phyloP scores from a whole-genome alignment of 2,888 invertebrate species.

The Perdita meconis region DNA sequence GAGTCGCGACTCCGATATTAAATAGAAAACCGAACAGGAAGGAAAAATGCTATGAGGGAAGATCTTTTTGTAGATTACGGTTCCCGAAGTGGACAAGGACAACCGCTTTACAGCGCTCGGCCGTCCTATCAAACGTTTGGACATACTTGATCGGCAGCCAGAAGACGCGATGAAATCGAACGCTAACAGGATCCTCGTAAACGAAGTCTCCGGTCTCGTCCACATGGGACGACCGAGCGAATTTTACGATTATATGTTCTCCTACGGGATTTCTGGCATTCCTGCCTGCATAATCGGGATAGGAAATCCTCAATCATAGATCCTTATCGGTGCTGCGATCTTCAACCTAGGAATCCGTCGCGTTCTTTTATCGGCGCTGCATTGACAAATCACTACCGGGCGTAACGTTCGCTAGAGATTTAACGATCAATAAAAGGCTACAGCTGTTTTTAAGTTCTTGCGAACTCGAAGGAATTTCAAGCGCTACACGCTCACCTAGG shows the following conservation, averaged over 20 bases:
- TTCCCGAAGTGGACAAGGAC: conserved; percentile 31
- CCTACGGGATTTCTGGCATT: conserved; percentile 55
- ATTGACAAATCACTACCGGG: conserved; percentile 59
- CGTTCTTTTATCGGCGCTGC: conserved; percentile 45
- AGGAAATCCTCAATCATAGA: conserved; percentile 45
- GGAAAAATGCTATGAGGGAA: conserved; percentile 8
- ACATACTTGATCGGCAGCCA: conserved; percentile 50
- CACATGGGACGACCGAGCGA: conserved; percentile 14
- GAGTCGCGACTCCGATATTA: conserved; percentile 1
- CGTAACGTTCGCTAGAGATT: conserved; percentile 29
- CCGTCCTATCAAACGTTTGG: conserved; percentile 33
- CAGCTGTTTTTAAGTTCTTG: conserved; percentile 38
- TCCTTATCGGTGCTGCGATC: conserved; percentile 51
- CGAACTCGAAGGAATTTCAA: conserved; percentile 44
- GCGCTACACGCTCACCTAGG: conserved; percentile 5
- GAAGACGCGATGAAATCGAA: conserved; percentile 49
- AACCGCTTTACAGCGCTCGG: conserved; percentile 55
- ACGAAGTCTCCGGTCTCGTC: conserved; percentile 39
- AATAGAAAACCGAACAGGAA: neutral
- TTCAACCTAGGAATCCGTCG: conserved; percentile 40
- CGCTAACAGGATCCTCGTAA: conserved; percentile 56
- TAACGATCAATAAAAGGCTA: conserved; percentile 57
- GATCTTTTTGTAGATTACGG: conserved; percentile 6
- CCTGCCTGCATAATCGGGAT: conserved; percentile 29
- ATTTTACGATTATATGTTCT: conserved; percentile 50